These are phyloP conservation scores for Pteria penguin DNA, from an alignment of 2,888 invertebrate species.

Conservation along the genomic window DNA sequence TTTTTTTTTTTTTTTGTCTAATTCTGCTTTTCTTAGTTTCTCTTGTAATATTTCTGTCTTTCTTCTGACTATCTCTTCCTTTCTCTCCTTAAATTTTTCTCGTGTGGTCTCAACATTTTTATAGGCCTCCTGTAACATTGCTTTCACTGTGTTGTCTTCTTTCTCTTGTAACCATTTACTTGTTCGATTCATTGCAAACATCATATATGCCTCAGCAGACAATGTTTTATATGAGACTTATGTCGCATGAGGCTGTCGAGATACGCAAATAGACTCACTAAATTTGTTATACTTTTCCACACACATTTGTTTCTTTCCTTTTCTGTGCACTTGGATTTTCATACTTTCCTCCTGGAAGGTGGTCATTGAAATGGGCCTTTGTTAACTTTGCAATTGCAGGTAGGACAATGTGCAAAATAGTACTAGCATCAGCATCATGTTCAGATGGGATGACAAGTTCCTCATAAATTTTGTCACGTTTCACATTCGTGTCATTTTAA, in stretches of 20 bases:
- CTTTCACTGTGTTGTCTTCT: neutral
- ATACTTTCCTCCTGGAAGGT: too few species aligned
- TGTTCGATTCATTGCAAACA: constrained; percentile 22
- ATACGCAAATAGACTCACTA: too few species aligned
- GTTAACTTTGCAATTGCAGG: constrained; percentile 19
- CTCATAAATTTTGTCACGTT: constrained; percentile 16
- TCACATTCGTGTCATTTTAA: constrained; percentile 4
- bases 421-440: constrained; percentile 20
- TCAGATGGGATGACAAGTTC: constrained; percentile 2
- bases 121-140: constrained; percentile 16
- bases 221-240: constrained; percentile 18
- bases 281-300: too few species aligned
- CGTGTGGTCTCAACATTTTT: constrained; percentile 11
- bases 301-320: too few species aligned
- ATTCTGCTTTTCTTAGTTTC: constrained; percentile 1
- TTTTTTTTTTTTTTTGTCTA: too few species aligned
- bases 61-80: constrained; percentile 4
- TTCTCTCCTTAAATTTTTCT: neutral
- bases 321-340: too few species aligned
- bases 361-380: too few species aligned
- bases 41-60: constrained; percentile 13
- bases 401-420: constrained; percentile 21
- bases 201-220: constrained; percentile 18
- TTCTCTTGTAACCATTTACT: constrained; percentile 5
- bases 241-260: constrained; percentile 14